These are phyloP conservation scores for Fregetta grallaria DNA, from an alignment of 2,113 vertebrate genomes.

Conservation along the genomic window DNA sequence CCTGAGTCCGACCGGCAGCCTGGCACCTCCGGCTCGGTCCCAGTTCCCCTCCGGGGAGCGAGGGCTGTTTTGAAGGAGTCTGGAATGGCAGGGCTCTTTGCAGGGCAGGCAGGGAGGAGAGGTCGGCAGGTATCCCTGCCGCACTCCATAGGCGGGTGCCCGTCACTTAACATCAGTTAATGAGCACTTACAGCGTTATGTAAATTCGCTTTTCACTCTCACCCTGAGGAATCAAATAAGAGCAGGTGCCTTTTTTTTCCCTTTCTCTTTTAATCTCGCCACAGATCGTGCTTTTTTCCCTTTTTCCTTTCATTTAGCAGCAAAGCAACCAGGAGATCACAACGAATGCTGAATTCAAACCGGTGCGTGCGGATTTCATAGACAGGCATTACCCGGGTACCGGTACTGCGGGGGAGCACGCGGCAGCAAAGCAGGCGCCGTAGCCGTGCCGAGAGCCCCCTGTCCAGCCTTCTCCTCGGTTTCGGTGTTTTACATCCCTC, in stretches of 20 bases:
- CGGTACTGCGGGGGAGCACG: fast-evolving
- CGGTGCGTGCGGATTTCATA: neutral
- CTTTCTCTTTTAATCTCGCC: neutral
- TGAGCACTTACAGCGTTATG: neutral
- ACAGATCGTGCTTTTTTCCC: neutral
- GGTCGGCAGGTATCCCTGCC: neutral
- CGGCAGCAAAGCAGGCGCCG: fast-evolving
- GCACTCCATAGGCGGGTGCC: neutral
- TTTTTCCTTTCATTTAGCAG: neutral
- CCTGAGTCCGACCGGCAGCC: fast-evolving
- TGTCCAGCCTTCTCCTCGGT: fast-evolving
- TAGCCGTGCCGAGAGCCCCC: fast-evolving
- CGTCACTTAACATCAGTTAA: neutral
- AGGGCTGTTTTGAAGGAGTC: fast-evolving
- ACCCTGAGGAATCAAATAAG: neutral
- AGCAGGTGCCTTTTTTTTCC: neutral
- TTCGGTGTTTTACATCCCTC: fast-evolving
- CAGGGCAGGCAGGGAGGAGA: neutral
- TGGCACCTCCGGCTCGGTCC: neutral
- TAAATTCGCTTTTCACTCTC: conserved; percentile 31
- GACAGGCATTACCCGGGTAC: fast-evolving
- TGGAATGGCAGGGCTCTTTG: neutral
- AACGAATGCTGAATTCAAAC: neutral
- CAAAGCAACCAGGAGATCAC: neutral
- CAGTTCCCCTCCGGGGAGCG: fast-evolving